A percentile compares a stretch with the other conserved stretches of the same genome.
These are phyloP conservation scores for Ceyx melanurus DNA, from an alignment of 2,113 vertebrate genomes.

Conservation along the genomic window DNA sequence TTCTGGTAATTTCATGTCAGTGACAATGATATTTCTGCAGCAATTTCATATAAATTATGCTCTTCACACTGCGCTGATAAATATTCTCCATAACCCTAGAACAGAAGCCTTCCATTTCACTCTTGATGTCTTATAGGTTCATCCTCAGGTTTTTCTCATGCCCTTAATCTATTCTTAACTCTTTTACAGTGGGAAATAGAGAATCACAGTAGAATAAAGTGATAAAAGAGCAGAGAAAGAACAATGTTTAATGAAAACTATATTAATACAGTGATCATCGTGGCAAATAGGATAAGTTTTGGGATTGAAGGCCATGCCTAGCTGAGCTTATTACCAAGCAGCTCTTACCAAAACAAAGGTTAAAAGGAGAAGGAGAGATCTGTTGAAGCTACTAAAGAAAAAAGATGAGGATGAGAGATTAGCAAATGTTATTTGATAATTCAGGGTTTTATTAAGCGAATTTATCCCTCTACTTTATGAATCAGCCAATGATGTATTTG, in stretches of 20 bases:
- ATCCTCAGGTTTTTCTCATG: not conserved
- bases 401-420: not conserved
- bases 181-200: not conserved
- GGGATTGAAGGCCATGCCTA: not conserved
- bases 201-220: not conserved
- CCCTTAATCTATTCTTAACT: not conserved
- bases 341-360: not conserved
- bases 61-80: not conserved
- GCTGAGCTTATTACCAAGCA: not conserved
- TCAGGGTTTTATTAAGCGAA: not conserved
- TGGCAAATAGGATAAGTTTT: rapidly evolving
- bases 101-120: not conserved
- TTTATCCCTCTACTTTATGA: not conserved
- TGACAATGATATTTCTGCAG: not conserved
- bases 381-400: not conserved
- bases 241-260: not conserved
- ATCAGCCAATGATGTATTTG: not conserved
- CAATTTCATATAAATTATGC: not conserved
- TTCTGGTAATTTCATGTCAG: not conserved
- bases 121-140: not conserved
- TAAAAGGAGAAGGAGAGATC: not conserved
- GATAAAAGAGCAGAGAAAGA: not conserved
- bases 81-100: not conserved
- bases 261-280: not conserved
- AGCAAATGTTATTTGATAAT: not conserved